phyloP scores from a whole-genome alignment of 2,113 vertebrate genomes.

The Pteruthius melanotis region DNA sequence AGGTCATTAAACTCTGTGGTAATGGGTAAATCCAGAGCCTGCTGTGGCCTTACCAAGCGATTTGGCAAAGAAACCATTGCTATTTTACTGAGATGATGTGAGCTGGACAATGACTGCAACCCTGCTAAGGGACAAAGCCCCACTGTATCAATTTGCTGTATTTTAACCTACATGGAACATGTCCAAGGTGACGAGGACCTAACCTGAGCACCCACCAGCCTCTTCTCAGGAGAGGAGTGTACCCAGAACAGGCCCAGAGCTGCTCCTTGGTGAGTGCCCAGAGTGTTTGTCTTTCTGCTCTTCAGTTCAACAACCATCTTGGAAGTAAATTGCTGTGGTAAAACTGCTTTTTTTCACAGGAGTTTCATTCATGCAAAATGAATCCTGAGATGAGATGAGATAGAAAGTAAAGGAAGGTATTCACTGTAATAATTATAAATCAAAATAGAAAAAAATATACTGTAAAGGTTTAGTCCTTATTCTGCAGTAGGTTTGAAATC shows the following conservation, averaged over 20 bases:
- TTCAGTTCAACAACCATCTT: not conserved
- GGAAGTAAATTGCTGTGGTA: not conserved
- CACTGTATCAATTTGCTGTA: not conserved
- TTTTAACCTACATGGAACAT: not conserved
- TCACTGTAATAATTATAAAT: not conserved
- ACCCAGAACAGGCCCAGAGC: not conserved
- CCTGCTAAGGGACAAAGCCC: not conserved
- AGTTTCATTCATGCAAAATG: not conserved
- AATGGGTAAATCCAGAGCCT: slow-evolving; percentile 10
- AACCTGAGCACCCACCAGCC: not conserved
- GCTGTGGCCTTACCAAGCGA: not conserved
- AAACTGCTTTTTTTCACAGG: not conserved
- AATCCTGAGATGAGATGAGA: not conserved
- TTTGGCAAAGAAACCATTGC: not conserved
- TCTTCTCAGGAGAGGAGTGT: not conserved
- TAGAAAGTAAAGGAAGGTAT: not conserved
- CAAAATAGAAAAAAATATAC: not conserved
- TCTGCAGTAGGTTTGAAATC: not conserved
- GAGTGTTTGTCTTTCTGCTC: not conserved
- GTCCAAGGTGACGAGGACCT: not conserved
- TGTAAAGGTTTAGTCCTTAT: not conserved
- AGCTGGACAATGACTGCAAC: not conserved
- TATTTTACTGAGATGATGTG: not conserved
- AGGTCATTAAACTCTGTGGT: slow-evolving; percentile 13
- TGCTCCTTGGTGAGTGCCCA: not conserved